These are phyloP conservation scores for Neoseiulus cucumeris DNA, from an alignment of 1,140 invertebrate genomes.

Conservation along the genomic window DNA sequence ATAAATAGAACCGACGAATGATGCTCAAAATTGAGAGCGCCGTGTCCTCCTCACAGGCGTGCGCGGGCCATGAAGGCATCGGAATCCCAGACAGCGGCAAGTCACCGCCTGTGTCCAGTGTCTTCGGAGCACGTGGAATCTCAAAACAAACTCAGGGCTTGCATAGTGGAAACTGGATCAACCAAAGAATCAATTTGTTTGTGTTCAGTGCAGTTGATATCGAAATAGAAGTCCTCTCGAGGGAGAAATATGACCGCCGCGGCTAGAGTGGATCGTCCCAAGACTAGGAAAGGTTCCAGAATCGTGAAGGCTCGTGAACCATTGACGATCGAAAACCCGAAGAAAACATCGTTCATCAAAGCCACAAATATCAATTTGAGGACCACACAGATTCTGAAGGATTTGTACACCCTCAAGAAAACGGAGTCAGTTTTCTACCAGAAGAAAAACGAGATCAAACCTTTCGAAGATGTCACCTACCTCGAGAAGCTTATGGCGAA, in stretches of 20 bases:
- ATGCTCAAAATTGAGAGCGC: too few relatives aligned
- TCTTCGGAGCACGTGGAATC: too few relatives aligned
- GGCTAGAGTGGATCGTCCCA: conserved; percentile 32
- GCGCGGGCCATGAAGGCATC: too few relatives aligned
- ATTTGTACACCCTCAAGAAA: conserved; percentile 68
- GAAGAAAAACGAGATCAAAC: conserved; percentile 29
- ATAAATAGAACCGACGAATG: too few relatives aligned
- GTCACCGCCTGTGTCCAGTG: too few relatives aligned
- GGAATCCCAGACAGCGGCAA: too few relatives aligned
- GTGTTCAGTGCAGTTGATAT: too few relatives aligned
- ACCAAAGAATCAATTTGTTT: too few relatives aligned
- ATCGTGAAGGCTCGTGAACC: conserved; percentile 56
- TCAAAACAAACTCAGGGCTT: too few relatives aligned
- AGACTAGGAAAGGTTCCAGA: conserved; percentile 66
- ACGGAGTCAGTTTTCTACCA: conserved; percentile 52
- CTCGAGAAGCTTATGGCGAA: conserved; percentile 61
- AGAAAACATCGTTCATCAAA: conserved; percentile 61
- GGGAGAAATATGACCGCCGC: not conserved
- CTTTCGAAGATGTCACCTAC: conserved; percentile 31
- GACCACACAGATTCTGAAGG: conserved; percentile 54
- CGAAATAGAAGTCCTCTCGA: too few relatives aligned
- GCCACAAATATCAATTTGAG: conserved; percentile 59
- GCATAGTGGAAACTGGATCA: too few relatives aligned
- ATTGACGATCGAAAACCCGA: conserved; percentile 68
- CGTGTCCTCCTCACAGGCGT: too few relatives aligned